phyloP scores from a whole-genome alignment of 2,888 invertebrate genomes.

The Spisula subtruncata region DNA sequence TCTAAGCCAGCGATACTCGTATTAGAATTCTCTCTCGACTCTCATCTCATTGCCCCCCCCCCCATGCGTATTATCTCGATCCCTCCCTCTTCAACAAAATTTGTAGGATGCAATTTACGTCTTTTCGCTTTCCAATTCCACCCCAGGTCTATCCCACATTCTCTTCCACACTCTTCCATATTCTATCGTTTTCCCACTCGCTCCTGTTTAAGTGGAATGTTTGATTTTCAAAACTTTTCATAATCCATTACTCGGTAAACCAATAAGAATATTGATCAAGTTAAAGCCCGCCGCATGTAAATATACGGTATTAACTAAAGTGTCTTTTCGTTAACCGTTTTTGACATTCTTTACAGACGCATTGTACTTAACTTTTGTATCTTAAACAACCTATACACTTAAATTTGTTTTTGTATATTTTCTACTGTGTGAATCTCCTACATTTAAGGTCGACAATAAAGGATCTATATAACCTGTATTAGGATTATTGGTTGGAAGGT shows the following conservation, averaged over 20 bases:
- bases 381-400: not conserved
- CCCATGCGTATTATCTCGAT: not conserved
- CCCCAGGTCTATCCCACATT: no score
- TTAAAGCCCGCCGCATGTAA: not conserved
- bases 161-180: not conserved
- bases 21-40: no score
- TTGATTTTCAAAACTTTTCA: not conserved
- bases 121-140: not conserved
- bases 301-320: not conserved
- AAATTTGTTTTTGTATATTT: not conserved
- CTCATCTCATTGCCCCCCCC: not conserved
- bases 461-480: not conserved
- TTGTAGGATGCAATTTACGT: no score
- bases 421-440: not conserved
- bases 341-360: not conserved
- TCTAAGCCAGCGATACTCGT: no score
- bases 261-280: slow-evolving; percentile 9
- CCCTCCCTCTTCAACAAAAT: not conserved
- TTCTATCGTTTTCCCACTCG: not conserved
- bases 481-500: not conserved
- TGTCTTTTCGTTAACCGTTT: not conserved
- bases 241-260: slow-evolving; percentile 16
- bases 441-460: not conserved
- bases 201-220: not conserved
- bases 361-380: not conserved